A percentile compares a stretch with the other conserved stretches of the same genome.
These are phyloP conservation scores for Conops quadrifasciatus DNA, from an alignment of 2,888 invertebrate genomes.

Conservation along the genomic window DNA sequence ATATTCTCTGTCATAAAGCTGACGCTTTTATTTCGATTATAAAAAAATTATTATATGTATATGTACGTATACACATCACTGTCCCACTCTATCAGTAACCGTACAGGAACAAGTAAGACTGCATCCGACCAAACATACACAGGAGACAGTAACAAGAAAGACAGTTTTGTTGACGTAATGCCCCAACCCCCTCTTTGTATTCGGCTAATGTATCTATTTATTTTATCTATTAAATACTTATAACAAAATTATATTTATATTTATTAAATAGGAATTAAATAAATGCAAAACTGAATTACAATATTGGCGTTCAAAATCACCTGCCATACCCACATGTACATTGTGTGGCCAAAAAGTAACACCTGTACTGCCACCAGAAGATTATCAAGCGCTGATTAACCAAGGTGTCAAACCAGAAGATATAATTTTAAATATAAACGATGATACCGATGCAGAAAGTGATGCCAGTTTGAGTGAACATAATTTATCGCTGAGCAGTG, in stretches of 20 bases:
- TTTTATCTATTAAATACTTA: neutral
- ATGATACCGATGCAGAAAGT: conserved; percentile 58
- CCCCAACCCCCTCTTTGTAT: too few species aligned
- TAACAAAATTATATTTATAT: conserved; percentile 25
- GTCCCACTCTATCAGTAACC: too few species aligned
- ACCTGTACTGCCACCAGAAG: conserved; percentile 68
- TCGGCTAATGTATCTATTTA: too few species aligned
- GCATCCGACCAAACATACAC: too few species aligned
- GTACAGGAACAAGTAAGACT: too few species aligned
- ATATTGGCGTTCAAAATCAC: conserved; percentile 90
- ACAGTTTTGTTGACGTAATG: too few species aligned
- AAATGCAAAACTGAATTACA: conserved; percentile 92
- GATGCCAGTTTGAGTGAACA: conserved; percentile 47
- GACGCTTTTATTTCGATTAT: too few species aligned
- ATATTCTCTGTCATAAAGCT: too few species aligned
- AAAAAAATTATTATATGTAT: too few species aligned
- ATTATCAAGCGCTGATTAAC: conserved; percentile 71
- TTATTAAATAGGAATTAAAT: conserved; percentile 76
- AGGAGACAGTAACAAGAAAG: too few species aligned
- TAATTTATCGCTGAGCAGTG: conserved; percentile 43
- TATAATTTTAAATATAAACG: conserved; percentile 59
- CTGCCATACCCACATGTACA: conserved; percentile 78
- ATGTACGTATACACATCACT: too few species aligned
- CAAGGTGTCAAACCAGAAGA: conserved; percentile 70
- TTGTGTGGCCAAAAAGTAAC: conserved; percentile 75